Evolutionary conservation across 2,113 vertebrate genomes (phyloP).

Genomic region (Takifugu bimaculatus): DNA sequence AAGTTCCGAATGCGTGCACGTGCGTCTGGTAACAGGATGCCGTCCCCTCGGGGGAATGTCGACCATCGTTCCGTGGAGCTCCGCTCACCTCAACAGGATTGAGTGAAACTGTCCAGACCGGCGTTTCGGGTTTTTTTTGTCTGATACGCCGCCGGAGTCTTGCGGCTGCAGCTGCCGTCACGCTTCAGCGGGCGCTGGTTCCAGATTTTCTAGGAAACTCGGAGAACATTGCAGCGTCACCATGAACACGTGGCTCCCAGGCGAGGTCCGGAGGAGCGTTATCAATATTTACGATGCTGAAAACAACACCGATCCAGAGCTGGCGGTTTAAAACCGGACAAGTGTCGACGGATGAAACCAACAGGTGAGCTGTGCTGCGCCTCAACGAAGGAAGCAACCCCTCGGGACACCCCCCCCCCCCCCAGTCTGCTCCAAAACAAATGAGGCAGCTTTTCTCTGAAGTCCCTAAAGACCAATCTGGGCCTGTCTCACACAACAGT

Average conservation of each 20-base stretch:
- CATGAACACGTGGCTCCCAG: background rate
- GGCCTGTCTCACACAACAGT: conserved; percentile 6
- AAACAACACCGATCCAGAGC: no score
- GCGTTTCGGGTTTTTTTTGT: background rate
- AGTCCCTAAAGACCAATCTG: conserved; percentile 22
- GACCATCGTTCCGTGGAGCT: conserved; percentile 1
- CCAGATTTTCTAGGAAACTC: conserved; percentile 12
- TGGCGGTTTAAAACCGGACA: no score
- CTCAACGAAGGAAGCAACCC: background rate
- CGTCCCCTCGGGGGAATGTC: conserved; percentile 12
- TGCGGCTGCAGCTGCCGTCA: conserved; percentile 2
- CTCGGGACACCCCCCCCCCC: background rate
- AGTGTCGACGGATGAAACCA: no score
- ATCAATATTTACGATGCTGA: no score
- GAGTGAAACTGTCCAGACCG: background rate
- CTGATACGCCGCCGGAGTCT: background rate
- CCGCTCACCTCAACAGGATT: background rate
- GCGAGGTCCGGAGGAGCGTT: background rate
- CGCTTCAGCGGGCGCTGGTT: background rate
- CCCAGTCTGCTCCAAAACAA: conserved; percentile 5
- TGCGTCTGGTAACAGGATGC: conserved; percentile 18
- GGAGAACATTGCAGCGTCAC: no score
- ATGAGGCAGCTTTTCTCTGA: conserved; percentile 34
- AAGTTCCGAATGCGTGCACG: conserved; percentile 7
- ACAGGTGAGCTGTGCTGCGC: background rate